These are phyloP conservation scores for Sarcophaga carnaria DNA, from an alignment of 2,888 invertebrate species.

Conservation along the genomic window DNA sequence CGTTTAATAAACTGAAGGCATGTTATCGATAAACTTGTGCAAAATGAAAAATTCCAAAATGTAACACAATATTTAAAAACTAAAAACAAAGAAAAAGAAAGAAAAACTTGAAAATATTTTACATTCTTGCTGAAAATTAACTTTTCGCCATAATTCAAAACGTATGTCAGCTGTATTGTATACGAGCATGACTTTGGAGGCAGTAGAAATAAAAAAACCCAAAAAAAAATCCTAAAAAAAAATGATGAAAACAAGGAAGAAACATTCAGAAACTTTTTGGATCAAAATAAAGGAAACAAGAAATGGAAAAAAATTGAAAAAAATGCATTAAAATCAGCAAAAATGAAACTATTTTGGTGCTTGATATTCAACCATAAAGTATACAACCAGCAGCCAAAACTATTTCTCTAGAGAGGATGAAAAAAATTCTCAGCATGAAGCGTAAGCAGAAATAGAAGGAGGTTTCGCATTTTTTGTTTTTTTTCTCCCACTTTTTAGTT, in stretches of 20 bases:
- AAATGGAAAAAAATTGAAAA: not conserved
- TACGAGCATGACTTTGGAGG: not conserved
- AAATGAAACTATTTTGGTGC: constrained; percentile 1
- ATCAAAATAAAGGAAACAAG: not conserved
- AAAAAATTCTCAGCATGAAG: not conserved
- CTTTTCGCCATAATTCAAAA: constrained; percentile 62
- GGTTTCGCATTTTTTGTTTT: not conserved
- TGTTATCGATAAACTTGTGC: no score
- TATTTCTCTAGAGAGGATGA: constrained; percentile 18
- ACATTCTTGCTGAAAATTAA: constrained; percentile 41
- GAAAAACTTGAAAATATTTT: not conserved
- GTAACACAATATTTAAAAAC: not conserved
- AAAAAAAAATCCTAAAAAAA: not conserved
- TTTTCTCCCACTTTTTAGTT: not conserved
- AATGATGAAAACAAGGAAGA: no score
- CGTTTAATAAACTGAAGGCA: no score
- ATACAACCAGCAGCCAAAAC: not conserved
- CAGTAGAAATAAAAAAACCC: not conserved
- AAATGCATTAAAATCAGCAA: not conserved
- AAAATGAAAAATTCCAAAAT: no score
- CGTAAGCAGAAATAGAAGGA: not conserved
- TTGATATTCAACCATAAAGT: not conserved
- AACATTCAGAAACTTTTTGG: not conserved
- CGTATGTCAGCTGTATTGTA: constrained; percentile 46
- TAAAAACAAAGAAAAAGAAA: not conserved